Conservation (phyloP, 2,797 vertebrate genomes). For the Thunnus albacares region DNA sequence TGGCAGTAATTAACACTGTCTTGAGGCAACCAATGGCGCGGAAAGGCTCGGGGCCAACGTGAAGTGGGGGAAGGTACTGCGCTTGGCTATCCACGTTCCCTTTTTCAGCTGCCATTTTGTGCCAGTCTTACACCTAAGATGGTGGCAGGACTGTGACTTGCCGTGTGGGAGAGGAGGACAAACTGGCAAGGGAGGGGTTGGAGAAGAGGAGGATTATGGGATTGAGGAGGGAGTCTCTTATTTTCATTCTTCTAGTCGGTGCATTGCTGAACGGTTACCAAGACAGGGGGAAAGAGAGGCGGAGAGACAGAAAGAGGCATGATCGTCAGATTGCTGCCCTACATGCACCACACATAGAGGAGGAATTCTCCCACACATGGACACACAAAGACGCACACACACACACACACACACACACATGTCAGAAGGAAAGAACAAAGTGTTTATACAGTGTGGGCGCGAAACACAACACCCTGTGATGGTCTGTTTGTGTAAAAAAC, state of each 20-base stretch:
- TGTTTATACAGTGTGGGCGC: conserved; percentile 50
- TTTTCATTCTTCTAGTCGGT: conserved; percentile 73
- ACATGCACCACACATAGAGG: conserved; percentile 54
- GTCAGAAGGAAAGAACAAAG: conserved; percentile 55
- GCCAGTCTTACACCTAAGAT: conserved; percentile 86
- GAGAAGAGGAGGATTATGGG: conserved; percentile 80
- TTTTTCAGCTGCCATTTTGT: conserved; percentile 85
- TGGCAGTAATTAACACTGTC: conserved; percentile 86
- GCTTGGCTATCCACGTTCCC: conserved; percentile 57
- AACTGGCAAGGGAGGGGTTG: conserved; percentile 81
- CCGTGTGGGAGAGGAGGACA: conserved; percentile 79
- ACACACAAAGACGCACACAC: conserved; percentile 39
- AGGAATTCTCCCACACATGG: conserved; percentile 43
- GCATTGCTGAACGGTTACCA: conserved; percentile 66
- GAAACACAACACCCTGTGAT: conserved; percentile 58
- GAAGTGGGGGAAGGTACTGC: conserved; percentile 76
- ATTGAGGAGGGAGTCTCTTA: conserved; percentile 78
- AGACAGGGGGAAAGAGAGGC: conserved; percentile 41
- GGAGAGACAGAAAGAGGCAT: conserved; percentile 59
- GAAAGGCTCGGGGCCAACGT: conserved; percentile 70
- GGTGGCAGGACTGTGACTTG: conserved; percentile 86
- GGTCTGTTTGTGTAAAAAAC: conserved; percentile 63
- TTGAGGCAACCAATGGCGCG: conserved; percentile 79
- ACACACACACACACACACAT: conserved; percentile 23
- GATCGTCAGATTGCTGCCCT: conserved; percentile 73